These are phyloP conservation scores for Phrixothrix hirtus DNA, from an alignment of 2,888 invertebrate species.

Conservation along the genomic window DNA sequence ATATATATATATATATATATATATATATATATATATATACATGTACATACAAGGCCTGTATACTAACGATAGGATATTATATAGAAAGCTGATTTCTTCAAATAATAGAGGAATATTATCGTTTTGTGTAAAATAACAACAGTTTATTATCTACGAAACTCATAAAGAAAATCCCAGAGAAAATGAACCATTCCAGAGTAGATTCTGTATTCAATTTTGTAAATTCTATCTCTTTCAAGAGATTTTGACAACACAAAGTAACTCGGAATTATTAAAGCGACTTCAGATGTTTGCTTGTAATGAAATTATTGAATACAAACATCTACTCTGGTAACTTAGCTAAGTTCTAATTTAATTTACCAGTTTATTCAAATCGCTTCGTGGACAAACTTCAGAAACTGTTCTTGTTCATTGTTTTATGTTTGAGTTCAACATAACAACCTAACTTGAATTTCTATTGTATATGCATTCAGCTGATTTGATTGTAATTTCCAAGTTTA, in stretches of 20 bases:
- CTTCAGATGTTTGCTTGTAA: conserved; percentile 13
- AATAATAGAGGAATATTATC: neutral
- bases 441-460: conserved; percentile 12
- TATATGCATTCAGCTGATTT: conserved; percentile 6
- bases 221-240: conserved; percentile 16
- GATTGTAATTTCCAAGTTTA: conserved; percentile 9
- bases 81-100: neutral
- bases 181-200: conserved; percentile 3
- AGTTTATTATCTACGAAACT: conserved; percentile 5
- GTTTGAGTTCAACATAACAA: conserved; percentile 18
- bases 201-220: conserved; percentile 4
- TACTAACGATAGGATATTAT: neutral
- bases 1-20: too few relatives aligned
- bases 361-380: conserved; percentile 28
- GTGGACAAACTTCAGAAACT: conserved; percentile 22
- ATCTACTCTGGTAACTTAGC: conserved; percentile 9
- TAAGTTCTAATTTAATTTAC: conserved; percentile 28
- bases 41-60: neutral
- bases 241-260: conserved; percentile 8
- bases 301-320: conserved; percentile 26
- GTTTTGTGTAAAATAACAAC: conserved; percentile 9
- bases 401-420: conserved; percentile 29
- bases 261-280: conserved; percentile 16
- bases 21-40: too few relatives aligned
- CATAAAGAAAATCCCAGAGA: conserved; percentile 9